phyloP scores from a whole-genome alignment of 2,113 vertebrate species.

The Barbus barbus region DNA sequence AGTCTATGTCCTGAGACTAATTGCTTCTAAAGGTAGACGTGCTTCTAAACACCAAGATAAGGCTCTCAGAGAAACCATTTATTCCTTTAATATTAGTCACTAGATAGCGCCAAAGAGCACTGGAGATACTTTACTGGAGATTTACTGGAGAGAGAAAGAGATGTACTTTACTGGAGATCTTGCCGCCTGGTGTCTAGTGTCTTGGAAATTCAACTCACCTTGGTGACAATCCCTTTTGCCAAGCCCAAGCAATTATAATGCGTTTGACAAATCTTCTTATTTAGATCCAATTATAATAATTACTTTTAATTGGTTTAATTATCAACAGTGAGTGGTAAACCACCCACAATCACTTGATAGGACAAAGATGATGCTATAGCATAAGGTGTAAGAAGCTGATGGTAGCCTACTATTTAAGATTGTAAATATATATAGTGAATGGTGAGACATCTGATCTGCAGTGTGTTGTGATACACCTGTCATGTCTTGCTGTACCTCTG shows the following conservation, averaged over 20 bases:
- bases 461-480: not conserved
- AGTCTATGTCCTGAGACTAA: not conserved
- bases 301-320: not conserved
- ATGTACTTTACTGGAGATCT: too few relatives aligned
- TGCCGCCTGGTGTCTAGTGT: too few relatives aligned
- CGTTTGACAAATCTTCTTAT: not conserved
- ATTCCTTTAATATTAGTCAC: slow-evolving; percentile 57
- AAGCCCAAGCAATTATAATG: not conserved
- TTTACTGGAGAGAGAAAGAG: too few relatives aligned
- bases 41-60: not conserved
- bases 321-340: not conserved
- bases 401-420: not conserved
- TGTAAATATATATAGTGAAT: not conserved
- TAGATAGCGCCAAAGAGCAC: slow-evolving; percentile 73
- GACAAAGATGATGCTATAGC: not conserved
- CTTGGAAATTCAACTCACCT: not conserved
- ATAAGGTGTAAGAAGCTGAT: not conserved
- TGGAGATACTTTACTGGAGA: not conserved
- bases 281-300: not conserved
- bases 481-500: not conserved
- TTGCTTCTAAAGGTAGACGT: not conserved
- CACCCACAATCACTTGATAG: not conserved
- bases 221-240: not conserved
- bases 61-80: not conserved
- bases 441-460: not conserved